phyloP scores from a whole-genome alignment of 2,888 invertebrate genomes.

The Pheosia gnoma region DNA sequence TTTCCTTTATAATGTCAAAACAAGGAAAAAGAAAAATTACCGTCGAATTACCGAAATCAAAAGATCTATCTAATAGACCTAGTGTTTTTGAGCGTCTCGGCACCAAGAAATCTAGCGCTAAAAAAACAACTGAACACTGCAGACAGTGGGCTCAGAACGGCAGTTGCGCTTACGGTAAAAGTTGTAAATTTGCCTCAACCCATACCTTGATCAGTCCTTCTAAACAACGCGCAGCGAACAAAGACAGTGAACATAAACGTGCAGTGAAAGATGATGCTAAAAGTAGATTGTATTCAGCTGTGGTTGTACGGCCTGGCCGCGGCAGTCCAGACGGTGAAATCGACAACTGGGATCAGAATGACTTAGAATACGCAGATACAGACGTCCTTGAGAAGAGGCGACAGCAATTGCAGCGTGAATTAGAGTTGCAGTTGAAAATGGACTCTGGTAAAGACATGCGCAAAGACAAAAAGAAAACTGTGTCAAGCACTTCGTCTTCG shows the following conservation, averaged over 20 bases:
- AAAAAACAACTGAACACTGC: conserved; percentile 87
- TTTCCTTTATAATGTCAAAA: conserved; percentile 82
- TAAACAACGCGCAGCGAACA: conserved; percentile 87
- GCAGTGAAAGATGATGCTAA: conserved; percentile 85
- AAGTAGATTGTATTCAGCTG: conserved; percentile 86
- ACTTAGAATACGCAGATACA: conserved; percentile 92
- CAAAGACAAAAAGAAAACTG: conserved; percentile 87
- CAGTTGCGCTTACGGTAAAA: conserved; percentile 90
- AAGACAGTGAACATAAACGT: conserved; percentile 84
- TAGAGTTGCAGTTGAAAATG: conserved; percentile 91
- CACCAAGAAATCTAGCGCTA: conserved; percentile 86
- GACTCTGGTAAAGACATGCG: conserved; percentile 87
- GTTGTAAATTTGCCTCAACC: conserved; percentile 89
- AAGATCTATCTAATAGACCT: conserved; percentile 87
- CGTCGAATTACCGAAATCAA: conserved; percentile 88
- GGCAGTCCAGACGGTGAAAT: conserved; percentile 87
- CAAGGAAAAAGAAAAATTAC: conserved; percentile 91
- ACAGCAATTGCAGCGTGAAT: conserved; percentile 89
- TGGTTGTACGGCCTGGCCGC: conserved; percentile 83
- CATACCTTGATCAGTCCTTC: conserved; percentile 91
- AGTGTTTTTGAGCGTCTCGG: conserved; percentile 94
- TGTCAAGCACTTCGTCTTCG: conserved; percentile 88
- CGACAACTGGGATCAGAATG: conserved; percentile 91
- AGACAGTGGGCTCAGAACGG: conserved; percentile 91
- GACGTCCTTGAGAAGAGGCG: conserved; percentile 90